Evolutionary conservation across 2,113 vertebrate species (phyloP).

Genomic region (Forbesichthys papilliferus): DNA sequence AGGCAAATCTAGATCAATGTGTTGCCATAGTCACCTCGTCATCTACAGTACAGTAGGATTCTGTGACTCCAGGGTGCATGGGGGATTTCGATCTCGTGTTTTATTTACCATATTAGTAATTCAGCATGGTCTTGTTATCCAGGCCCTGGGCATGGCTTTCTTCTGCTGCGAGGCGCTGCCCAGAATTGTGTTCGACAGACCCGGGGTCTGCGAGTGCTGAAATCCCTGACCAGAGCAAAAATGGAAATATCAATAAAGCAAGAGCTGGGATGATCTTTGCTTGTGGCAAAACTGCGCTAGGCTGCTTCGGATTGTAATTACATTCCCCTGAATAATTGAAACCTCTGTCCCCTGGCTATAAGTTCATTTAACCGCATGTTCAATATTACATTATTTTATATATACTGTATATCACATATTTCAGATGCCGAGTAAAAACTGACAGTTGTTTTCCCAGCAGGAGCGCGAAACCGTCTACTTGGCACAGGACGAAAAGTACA

Average conservation of each 20-base stretch:
- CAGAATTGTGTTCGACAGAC: constrained; percentile 65
- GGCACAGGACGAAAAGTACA: constrained; percentile 14
- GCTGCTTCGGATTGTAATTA: constrained; percentile 65
- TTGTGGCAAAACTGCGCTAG: constrained; percentile 64
- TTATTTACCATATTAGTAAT: constrained; percentile 73
- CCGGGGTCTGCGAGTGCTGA: constrained; percentile 53
- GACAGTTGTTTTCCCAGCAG: constrained; percentile 22
- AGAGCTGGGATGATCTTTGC: constrained; percentile 69
- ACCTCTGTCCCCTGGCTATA: constrained; percentile 60
- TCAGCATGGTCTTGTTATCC: constrained; percentile 66
- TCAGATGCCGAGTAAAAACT: constrained; percentile 28
- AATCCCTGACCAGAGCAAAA: constrained; percentile 67
- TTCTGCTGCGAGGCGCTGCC: constrained; percentile 54
- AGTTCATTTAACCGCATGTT: constrained; percentile 63
- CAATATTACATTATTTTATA: constrained; percentile 61
- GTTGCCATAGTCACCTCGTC: constrained; percentile 38
- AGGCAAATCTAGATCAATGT: constrained; percentile 45
- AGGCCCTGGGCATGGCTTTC: constrained; percentile 39
- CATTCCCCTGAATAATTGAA: constrained; percentile 73
- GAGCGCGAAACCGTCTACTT: constrained; percentile 22
- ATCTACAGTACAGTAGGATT: constrained; percentile 8
- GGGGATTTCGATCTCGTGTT: constrained; percentile 57
- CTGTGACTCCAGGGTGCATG: constrained; percentile 39
- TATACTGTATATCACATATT: constrained; percentile 58
- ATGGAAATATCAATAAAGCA: constrained; percentile 75